Evolutionary conservation across 92 coral and sea anemone genomes (phyloP).

Genomic region (Umimayanthus kanabou): DNA sequence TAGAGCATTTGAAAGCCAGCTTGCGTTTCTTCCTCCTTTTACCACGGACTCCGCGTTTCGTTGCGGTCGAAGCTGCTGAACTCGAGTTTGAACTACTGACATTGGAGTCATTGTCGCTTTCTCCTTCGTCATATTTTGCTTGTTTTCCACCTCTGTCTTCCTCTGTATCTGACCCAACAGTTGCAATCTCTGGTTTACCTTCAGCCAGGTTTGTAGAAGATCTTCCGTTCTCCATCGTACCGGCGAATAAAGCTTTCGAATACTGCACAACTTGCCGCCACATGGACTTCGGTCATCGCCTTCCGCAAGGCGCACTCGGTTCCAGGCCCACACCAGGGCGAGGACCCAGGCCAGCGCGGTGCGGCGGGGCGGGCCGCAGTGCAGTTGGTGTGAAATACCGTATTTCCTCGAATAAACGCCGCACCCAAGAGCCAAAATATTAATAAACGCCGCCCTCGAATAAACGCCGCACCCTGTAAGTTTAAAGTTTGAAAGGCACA

Average conservation of each 20-base stretch:
- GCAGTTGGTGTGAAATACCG: too few species aligned
- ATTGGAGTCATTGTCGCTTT: conserved; percentile 88
- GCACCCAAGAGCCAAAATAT: too few species aligned
- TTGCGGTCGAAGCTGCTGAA: conserved; percentile 65
- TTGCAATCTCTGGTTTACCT: conserved; percentile 10
- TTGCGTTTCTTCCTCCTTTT: conserved; percentile 73
- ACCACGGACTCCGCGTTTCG: conserved; percentile 70
- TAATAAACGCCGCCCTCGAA: too few species aligned
- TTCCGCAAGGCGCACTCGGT: neutral
- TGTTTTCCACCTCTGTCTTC: conserved; percentile 74
- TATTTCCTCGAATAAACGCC: too few species aligned
- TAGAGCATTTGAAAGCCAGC: conserved; percentile 88
- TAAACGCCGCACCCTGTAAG: too few species aligned
- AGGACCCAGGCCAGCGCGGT: too few species aligned
- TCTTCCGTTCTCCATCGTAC: conserved; percentile 4
- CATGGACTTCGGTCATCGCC: neutral
- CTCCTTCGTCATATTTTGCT: conserved; percentile 84
- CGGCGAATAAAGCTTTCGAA: neutral
- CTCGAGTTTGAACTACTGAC: conserved; percentile 85
- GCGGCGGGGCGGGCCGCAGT: too few species aligned
- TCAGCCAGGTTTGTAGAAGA: neutral
- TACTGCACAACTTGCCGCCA: conserved; percentile 14
- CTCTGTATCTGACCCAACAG: conserved; percentile 58
- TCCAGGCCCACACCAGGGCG: neutral
- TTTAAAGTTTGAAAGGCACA: too few species aligned